phyloP scores from a whole-genome alignment of 1,140 invertebrate species.

The Drosophila malerkotliana region DNA sequence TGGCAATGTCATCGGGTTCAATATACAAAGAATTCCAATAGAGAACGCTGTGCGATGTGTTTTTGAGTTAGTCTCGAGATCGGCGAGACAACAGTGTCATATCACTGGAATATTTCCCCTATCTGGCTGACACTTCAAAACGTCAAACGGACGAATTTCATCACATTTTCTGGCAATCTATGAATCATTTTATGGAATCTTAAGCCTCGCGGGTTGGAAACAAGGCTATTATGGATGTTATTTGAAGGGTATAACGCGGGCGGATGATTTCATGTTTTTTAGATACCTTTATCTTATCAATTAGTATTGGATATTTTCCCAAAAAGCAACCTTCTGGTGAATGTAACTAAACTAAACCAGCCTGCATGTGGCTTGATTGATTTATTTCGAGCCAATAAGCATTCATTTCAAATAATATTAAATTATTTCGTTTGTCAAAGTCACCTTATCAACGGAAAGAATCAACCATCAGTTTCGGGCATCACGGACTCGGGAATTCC shows the following conservation, averaged over 20 bases:
- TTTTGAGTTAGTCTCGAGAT: neutral
- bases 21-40: constrained; percentile 31
- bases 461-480: neutral
- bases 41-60: constrained; percentile 9
- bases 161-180: constrained; percentile 23
- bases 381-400: constrained; percentile 23
- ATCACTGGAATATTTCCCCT: constrained; percentile 20
- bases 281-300: constrained; percentile 24
- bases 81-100: constrained; percentile 23
- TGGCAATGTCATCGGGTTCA: constrained; percentile 47
- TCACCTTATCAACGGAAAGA: constrained; percentile 22
- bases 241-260: constrained; percentile 10
- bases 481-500: constrained; percentile 32
- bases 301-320: neutral
- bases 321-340: neutral
- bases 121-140: constrained; percentile 15
- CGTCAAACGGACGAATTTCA: constrained; percentile 35
- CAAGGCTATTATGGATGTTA: constrained; percentile 19
- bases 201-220: neutral
- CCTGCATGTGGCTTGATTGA: constrained; percentile 8
- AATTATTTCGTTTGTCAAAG: constrained; percentile 38
- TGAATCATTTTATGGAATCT: constrained; percentile 25
- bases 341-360: constrained; percentile 5
- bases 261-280: constrained; percentile 23
- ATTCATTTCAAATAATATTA: neutral